Evolutionary conservation across 1,140 invertebrate species (phyloP), one percentile per base, ranked within the genome.

Genomic region (Bombus confusus): DNA sequence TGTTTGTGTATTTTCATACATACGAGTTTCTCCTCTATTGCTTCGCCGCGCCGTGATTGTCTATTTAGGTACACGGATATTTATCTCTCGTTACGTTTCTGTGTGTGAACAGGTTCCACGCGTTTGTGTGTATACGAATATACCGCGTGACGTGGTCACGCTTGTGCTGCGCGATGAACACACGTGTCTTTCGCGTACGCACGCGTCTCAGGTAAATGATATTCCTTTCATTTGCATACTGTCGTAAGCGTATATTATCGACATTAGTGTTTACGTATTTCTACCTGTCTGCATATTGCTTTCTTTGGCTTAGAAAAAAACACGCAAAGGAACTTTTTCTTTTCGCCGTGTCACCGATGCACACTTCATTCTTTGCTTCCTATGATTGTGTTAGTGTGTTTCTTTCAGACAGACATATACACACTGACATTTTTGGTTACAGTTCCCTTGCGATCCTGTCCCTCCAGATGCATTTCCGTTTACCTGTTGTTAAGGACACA

Each of bases 381-480:
- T 5, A 13, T 52, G 68, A 41, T 59, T 73, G 37, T 22, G 69
- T 62, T 68, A 13, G 37, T 28, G 25, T 39, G 37, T 12, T 28
- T 39, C 68, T 39, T 71, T 28, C 68, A 10, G 15, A 10, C 28
- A 28, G 2, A 52, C 47, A 62, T 62, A 18, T 28, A 28, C 6
- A 34, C 6, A 66, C 5, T 28, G 31, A 59, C 22, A 5, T 39
- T 13, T 41, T 73, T n/a, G 22, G 31, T 4, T 80, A 31, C 59
- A n/a, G 28, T 74, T 73, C 62, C 34, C 25, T 39, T 47, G 43
- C 15, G 68, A 72, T 57, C 22, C 37, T 31, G 52, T 28, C 25
- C 22, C 13, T 83, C n/a, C 75, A 68, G 39, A 71, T 25, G 75
- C 76, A 57, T 84, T 78, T 78, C 75, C 81, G 73, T 68, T 66